Conservation (phyloP, 2,113 vertebrate species). For the Entelurus aequoreus region DNA sequence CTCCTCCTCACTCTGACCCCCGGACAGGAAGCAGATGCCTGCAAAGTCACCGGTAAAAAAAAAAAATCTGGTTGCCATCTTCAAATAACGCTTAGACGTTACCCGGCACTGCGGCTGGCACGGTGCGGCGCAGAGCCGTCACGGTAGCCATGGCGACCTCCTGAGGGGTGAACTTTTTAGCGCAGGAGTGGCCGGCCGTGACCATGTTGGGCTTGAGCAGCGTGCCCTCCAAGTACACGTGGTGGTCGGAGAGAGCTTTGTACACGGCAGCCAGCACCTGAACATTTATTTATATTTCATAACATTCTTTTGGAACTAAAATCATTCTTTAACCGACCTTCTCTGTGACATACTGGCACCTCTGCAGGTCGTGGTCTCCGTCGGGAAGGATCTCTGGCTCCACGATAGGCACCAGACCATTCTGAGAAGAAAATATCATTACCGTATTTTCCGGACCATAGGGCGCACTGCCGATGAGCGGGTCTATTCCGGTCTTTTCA, state of each 20-base stretch:
- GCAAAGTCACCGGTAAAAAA: slow-evolving; percentile 6
- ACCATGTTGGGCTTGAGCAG: slow-evolving; percentile 98
- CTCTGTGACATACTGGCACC: slow-evolving; percentile 90
- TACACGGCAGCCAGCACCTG: slow-evolving; percentile 93
- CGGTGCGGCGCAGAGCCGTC: slow-evolving; percentile 84
- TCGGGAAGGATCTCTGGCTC: slow-evolving; percentile 95
- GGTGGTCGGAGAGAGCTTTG: slow-evolving; percentile 91
- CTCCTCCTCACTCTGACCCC: slow-evolving; percentile 96
- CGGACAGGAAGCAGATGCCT: slow-evolving; percentile 97
- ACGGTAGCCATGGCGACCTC: slow-evolving; percentile 90
- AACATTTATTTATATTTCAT: neutral
- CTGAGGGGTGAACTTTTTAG: slow-evolving; percentile 86
- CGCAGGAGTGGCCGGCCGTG: slow-evolving; percentile 84
- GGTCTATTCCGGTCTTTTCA: no score
- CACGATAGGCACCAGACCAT: slow-evolving; percentile 93
- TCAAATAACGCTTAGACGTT: slow-evolving; percentile 13
- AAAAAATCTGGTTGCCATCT: no score
- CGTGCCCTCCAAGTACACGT: slow-evolving; percentile 93
- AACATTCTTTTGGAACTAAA: neutral
- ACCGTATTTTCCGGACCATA: no score
- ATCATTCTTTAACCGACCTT: slow-evolving; percentile 71
- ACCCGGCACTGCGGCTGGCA: slow-evolving; percentile 92
- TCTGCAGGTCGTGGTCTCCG: slow-evolving; percentile 85
- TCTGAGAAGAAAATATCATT: slow-evolving; percentile 49
- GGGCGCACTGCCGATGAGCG: no score